phyloP scores from a whole-genome alignment of 2,888 invertebrate species.

The Drosophila emarginata region DNA sequence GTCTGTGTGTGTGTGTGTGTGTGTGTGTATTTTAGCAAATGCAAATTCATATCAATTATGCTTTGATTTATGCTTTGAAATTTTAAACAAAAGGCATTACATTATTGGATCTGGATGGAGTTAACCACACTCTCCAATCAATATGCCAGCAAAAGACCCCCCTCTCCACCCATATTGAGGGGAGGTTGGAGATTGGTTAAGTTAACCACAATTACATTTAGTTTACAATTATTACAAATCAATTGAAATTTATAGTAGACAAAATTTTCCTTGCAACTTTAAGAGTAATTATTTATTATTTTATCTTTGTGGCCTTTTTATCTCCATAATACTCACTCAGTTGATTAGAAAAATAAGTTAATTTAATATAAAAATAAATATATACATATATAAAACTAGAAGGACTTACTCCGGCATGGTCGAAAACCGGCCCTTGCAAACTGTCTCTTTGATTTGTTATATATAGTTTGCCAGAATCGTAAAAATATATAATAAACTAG shows the following conservation, averaged over 20 bases:
- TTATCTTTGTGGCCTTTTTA: too few species aligned
- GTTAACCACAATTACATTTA: background rate
- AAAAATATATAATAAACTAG: too few species aligned
- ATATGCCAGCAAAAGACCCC: background rate
- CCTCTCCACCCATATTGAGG: background rate
- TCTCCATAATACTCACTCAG: too few species aligned
- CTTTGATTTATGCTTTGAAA: conserved; percentile 25
- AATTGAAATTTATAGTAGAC: background rate
- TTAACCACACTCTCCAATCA: background rate
- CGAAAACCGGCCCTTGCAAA: too few species aligned
- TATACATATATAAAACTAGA: too few species aligned
- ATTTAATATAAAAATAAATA: too few species aligned
- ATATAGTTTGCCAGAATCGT: too few species aligned
- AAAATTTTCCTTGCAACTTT: background rate
- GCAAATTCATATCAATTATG: conserved; percentile 40
- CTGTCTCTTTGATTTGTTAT: too few species aligned
- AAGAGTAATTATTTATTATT: too few species aligned
- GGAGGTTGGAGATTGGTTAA: background rate
- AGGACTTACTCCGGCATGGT: too few species aligned
- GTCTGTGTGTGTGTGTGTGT: background rate
- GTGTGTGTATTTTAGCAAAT: background rate
- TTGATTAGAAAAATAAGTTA: too few species aligned
- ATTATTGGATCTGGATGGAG: background rate
- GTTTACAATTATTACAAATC: conserved; percentile 1
- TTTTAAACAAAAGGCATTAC: background rate